Conservation (phyloP, 1,140 invertebrate species). For the Cyrtorhinus lividipennis region DNA sequence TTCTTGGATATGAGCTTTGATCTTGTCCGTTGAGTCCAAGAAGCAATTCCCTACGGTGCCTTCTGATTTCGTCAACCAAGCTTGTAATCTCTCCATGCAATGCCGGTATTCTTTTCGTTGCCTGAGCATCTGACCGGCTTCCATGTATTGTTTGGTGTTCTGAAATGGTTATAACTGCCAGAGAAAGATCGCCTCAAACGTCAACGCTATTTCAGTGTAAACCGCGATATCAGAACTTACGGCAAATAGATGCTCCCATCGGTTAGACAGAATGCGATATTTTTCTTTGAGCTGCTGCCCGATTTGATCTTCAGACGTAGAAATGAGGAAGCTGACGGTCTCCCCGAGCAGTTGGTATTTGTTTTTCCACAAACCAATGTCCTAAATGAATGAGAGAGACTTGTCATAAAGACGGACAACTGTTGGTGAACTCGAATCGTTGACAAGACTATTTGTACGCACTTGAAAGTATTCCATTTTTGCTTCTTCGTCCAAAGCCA, state of each 20-base stretch:
- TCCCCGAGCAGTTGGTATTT: conserved; percentile 68
- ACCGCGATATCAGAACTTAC: no score
- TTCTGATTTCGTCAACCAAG: conserved; percentile 68
- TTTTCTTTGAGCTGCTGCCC: conserved; percentile 59
- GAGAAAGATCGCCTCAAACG: no score
- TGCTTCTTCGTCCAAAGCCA: conserved; percentile 63
- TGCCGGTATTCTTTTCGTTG: conserved; percentile 64
- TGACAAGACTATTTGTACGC: no score
- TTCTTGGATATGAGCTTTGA: conserved; percentile 63
- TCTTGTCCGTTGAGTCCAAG: conserved; percentile 54
- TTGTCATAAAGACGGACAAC: conserved; percentile 21
- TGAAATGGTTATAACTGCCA: conserved; percentile 22
- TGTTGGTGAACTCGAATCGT: no score
- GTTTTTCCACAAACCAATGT: conserved; percentile 78
- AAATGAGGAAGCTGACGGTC: conserved; percentile 73
- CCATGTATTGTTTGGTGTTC: conserved; percentile 68
- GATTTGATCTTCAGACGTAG: conserved; percentile 68
- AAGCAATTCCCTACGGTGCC: conserved; percentile 44
- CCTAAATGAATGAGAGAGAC: no score
- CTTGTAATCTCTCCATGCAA: conserved; percentile 57
- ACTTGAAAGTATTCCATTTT: conserved; percentile 60
- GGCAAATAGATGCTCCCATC: conserved; percentile 69
- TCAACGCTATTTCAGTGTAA: no score
- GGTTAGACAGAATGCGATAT: conserved; percentile 49
- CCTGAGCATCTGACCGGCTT: conserved; percentile 70